Percentiles rank a stretch among this genome's conserved stretches.
These are phyloP conservation scores for Digitonthophagus gazella DNA, from an alignment of 2,888 invertebrate species.

Conservation along the genomic window DNA sequence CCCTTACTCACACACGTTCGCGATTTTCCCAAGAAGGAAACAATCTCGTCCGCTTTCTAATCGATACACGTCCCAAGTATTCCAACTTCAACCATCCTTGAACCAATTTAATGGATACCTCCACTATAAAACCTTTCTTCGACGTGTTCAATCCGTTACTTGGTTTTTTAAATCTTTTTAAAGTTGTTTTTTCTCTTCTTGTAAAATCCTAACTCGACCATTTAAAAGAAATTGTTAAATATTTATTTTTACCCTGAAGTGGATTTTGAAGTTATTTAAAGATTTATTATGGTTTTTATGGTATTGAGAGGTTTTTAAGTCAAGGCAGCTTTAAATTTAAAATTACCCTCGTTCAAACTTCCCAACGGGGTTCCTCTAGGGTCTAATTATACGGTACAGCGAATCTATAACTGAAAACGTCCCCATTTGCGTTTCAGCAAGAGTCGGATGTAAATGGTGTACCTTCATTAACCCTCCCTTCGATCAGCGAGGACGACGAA, in stretches of 20 bases:
- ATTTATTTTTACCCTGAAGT: too few relatives aligned
- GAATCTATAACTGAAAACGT: background rate
- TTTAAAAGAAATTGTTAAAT: too few relatives aligned
- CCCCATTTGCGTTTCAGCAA: conserved; percentile 49
- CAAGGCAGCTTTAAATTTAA: background rate
- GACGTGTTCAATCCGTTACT: background rate
- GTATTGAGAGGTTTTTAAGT: background rate
- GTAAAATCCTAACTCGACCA: too few relatives aligned
- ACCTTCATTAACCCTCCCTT: conserved; percentile 81
- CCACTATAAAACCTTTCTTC: too few relatives aligned
- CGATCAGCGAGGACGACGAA: conserved; percentile 94
- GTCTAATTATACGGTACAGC: background rate
- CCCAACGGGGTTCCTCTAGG: background rate
- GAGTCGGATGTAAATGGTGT: conserved; percentile 75
- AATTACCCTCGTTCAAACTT: background rate
- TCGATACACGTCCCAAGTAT: background rate
- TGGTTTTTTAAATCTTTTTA: too few relatives aligned
- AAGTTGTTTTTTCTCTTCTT: background rate
- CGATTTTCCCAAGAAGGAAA: background rate
- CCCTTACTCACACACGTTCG: too few relatives aligned
- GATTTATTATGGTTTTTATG: too few relatives aligned
- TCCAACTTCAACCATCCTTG: background rate
- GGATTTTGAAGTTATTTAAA: too few relatives aligned
- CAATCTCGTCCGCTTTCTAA: background rate
- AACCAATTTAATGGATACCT: background rate